Conservation (phyloP, 2,113 vertebrate species). For the Lampris incognitus region DNA sequence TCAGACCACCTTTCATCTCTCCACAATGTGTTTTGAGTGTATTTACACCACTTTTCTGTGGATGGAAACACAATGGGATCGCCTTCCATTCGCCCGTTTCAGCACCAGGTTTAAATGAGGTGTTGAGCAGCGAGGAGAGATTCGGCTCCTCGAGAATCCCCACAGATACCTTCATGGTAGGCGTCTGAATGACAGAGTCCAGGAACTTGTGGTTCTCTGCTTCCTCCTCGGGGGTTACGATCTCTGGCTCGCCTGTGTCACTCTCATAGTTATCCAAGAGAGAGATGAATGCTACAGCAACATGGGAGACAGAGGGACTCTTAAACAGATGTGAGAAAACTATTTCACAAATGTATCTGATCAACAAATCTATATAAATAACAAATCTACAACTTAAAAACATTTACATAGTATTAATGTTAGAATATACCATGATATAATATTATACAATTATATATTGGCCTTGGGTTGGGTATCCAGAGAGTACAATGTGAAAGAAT, state of each 20-base stretch:
- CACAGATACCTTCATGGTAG: slow-evolving; percentile 83
- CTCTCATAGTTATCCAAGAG: slow-evolving; percentile 86
- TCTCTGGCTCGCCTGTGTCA: slow-evolving; percentile 82
- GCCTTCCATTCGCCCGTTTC: no score
- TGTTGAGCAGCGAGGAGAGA: not conserved
- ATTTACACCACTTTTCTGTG: no score
- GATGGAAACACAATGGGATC: no score
- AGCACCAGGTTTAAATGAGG: no score
- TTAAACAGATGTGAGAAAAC: not conserved
- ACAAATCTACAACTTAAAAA: not conserved
- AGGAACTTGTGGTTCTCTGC: slow-evolving; percentile 86
- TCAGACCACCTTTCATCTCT: no score
- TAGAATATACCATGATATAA: no score
- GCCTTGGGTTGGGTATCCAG: no score
- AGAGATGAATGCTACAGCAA: slow-evolving; percentile 83
- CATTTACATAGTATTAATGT: no score
- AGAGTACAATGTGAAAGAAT: no score
- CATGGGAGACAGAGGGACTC: not conserved
- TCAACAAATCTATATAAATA: not conserved
- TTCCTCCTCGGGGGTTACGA: slow-evolving; percentile 83
- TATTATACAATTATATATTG: no score
- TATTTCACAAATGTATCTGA: no score
- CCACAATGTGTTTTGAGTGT: no score
- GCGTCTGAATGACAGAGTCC: slow-evolving; percentile 77
- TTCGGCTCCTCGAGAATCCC: not conserved